Percentiles rank a stretch among this genome's conserved stretches.
Conservation (phyloP, 1,140 invertebrate species). For the Phocides pigmalion region DNA sequence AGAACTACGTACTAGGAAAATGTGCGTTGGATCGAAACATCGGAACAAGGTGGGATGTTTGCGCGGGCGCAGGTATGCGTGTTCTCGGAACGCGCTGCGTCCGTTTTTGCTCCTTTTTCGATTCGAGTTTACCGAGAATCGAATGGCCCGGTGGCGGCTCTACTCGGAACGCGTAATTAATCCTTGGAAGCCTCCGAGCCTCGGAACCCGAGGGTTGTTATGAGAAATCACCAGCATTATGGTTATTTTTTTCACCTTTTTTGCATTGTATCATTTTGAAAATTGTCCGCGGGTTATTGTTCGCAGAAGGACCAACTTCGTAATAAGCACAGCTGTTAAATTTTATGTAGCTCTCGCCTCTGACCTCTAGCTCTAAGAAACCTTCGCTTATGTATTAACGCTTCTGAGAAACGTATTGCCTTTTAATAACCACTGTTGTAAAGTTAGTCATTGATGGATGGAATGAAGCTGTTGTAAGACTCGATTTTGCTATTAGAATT, state of each 20-base stretch:
- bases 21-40: slow-evolving; percentile 64
- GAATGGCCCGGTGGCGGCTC: slow-evolving; percentile 76
- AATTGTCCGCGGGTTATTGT: slow-evolving; percentile 63
- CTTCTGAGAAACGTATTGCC: slow-evolving; percentile 35
- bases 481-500: slow-evolving; percentile 25
- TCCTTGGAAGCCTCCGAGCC: slow-evolving; percentile 78
- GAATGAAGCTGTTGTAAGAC: slow-evolving; percentile 4
- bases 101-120: slow-evolving; percentile 81
- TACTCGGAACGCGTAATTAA: slow-evolving; percentile 82
- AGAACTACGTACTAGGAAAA: slow-evolving; percentile 73
- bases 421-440: slow-evolving; percentile 28
- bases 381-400: slow-evolving; percentile 12
- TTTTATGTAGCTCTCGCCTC: slow-evolving; percentile 50
- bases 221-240: slow-evolving; percentile 72
- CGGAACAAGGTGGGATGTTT: slow-evolving; percentile 62
- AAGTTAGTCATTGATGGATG: slow-evolving; percentile 32
- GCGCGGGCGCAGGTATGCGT: slow-evolving; percentile 75
- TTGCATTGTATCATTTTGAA: slow-evolving; percentile 68
- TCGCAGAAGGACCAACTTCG: slow-evolving; percentile 57
- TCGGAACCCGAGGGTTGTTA: slow-evolving; percentile 74
- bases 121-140: slow-evolving; percentile 78
- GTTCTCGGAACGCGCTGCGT: slow-evolving; percentile 71
- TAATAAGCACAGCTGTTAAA: slow-evolving; percentile 48
- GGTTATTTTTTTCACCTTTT: slow-evolving; percentile 66
- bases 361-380: slow-evolving; percentile 53